Evolutionary conservation across 2,888 invertebrate species (phyloP), one percentile per base, ranked within the genome.

Genomic region (Gnatocerus cornutus): DNA sequence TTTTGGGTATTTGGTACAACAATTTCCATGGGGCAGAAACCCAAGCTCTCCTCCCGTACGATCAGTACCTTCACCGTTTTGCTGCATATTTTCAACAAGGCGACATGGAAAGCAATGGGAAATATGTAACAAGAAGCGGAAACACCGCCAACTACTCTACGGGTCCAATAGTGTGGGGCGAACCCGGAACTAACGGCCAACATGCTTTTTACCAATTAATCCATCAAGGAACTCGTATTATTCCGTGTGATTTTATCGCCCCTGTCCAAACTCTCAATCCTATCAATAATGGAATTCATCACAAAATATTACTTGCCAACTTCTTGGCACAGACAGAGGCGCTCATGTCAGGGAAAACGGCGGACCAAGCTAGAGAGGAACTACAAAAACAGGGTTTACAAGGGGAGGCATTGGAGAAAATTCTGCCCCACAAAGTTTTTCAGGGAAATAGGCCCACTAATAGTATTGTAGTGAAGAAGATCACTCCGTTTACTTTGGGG

Each of bases 71-170:
- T 79, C 99, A 99, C 84, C 91, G 99, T 84, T 99, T 99, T 86
- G 97, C 99, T 7, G 99, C 99, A 10, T 99, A 99, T 85, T 99
- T 99, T 88, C 99, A 99, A 86, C 99, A 99, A 87, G 98, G 98
- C 2, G 99, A 99, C 81, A 99, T 99, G 99, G 99, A 99, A 86
- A 97, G 97, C 75, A 99, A 99, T 85, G 99, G 99, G 72, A 99
- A 99, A 87, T 93, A 93, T 80, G 93, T 95, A 27, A 94, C 94
- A 0, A 89, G 92, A 30, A 86, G 88, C 9, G 93, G 93, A 0
- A 84, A 89, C 68, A 85, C 76, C 14, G 89, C 89, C 5, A 84
- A 88, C 76, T 91, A 90, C 82, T 84, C 84, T 59, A 92, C 92
- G 0, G 92, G 96, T 0, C 95, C 96, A 63, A 93, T 96, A 72